Evolutionary conservation across 23 tunicate genomes (phyloP).

Genomic region (Halocynthia aurantium): DNA sequence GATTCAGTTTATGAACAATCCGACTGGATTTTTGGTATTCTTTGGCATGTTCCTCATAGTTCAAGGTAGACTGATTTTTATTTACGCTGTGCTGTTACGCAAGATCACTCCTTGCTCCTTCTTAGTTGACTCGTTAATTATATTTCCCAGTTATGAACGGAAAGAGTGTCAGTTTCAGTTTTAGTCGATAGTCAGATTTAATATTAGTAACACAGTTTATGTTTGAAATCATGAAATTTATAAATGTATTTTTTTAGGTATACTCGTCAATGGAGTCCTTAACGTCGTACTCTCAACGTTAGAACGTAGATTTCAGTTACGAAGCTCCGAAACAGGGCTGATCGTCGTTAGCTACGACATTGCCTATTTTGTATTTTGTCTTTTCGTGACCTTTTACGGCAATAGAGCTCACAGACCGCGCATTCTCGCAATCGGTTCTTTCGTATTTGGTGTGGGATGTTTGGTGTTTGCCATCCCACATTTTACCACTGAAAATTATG

Average conservation of each 20-base stretch:
- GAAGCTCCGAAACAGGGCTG: slow-evolving; percentile 82
- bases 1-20: slow-evolving; percentile 81
- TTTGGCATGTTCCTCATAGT: slow-evolving; percentile 62
- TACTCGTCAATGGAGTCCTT: slow-evolving; percentile 89
- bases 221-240: not conserved
- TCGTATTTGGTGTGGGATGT: slow-evolving; percentile 75
- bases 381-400: slow-evolving; percentile 90
- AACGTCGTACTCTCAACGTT: slow-evolving; percentile 87
- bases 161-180: too few relatives aligned
- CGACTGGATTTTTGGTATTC: slow-evolving; percentile 53
- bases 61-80: too few relatives aligned
- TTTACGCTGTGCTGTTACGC: too few relatives aligned
- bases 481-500: slow-evolving; percentile 73
- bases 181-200: too few relatives aligned
- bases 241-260: slow-evolving; percentile 26
- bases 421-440: slow-evolving; percentile 49
- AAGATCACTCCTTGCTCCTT: too few relatives aligned
- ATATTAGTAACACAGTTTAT: too few relatives aligned
- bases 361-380: slow-evolving; percentile 72
- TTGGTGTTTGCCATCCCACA: slow-evolving; percentile 75
- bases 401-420: slow-evolving; percentile 48
- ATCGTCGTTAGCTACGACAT: slow-evolving; percentile 90
- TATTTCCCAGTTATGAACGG: not conserved
- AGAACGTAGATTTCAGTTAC: slow-evolving; percentile 85
- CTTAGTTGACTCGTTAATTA: too few relatives aligned